Evolutionary conservation across 2,113 vertebrate species (phyloP), one percentile per base, ranked within the genome.

Genomic region (Lophius piscatorius): DNA sequence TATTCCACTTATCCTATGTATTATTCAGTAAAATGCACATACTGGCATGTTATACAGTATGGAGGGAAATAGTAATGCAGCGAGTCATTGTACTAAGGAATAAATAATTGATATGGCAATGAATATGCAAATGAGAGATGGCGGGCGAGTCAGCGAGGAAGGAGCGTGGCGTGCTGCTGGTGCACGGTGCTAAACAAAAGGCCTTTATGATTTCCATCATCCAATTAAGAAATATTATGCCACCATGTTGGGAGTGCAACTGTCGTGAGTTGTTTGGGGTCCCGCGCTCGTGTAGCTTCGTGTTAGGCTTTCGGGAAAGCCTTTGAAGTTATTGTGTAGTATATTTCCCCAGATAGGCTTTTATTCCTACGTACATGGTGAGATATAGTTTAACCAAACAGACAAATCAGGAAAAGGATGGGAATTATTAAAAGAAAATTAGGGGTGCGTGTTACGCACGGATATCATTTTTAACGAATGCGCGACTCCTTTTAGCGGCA

Each of bases 81-180:
- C 72, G 67, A 85, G 77, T 79, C 79, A 86, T 89, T 87, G 70
- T 79, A 65, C 47, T 23, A 47, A 81, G 70, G 71, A 70, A 89
- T 93, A 89, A 93, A 93, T 93, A 90, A 93, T 93, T 92, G 86
- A 92, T 91, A 85, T 85, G 82, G 89, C 85, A 89, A 91, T 93
- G 91, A 92, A 93, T 92, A 92, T 92, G 89, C 82, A 91, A 87
- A 93, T 90, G 70, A 56, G 52, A 33, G 34, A 21, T 28, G 34
- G 52, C 60, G 68, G 70, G 57, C 17, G 49, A 76, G 63, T 38
- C 44, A 11, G 54, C 36, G 59, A 69, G 72, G 59, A 65, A 61
- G 56, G 40, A 29, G 35, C 4, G 69, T 17, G 70, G 56, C 6
- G 31, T 45, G 55, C 61, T 74, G 70, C 41, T 33, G 58, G 41